phyloP scores from a whole-genome alignment of 2,888 invertebrate genomes.

The Eurytoma adleriae region DNA sequence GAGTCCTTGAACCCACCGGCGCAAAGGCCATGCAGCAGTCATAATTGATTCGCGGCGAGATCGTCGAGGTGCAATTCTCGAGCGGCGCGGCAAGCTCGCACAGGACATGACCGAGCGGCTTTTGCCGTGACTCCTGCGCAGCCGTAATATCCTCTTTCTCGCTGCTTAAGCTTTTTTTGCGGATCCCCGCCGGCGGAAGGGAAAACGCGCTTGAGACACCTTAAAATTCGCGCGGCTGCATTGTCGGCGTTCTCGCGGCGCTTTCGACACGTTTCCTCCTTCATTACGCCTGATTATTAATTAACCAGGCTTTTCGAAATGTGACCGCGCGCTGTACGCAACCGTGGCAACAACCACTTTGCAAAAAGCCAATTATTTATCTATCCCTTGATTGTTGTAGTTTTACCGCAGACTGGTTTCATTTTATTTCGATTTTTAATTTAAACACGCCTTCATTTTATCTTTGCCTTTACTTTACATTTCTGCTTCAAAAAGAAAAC shows the following conservation, averaged over 20 bases:
- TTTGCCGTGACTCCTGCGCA: not conserved
- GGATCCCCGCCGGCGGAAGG: conserved; percentile 6
- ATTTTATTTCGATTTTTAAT: too few relatives aligned
- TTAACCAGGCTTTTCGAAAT: conserved; percentile 61
- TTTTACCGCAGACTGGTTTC: too few relatives aligned
- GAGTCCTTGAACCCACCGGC: conserved; percentile 17
- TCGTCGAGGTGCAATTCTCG: conserved; percentile 23
- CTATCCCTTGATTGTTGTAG: too few relatives aligned
- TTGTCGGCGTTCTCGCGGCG: not conserved
- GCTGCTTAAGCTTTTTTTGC: not conserved
- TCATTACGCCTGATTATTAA: conserved; percentile 65
- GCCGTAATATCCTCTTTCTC: too few relatives aligned
- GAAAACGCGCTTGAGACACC: conserved; percentile 28
- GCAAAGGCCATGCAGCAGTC: conserved; percentile 24
- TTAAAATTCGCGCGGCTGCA: too few relatives aligned
- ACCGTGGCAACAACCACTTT: too few relatives aligned
- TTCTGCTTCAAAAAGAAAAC: conserved; percentile 11
- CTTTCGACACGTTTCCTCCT: not conserved
- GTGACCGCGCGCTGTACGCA: not conserved
- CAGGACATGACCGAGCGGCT: conserved; percentile 52
- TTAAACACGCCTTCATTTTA: too few relatives aligned
- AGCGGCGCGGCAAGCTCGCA: not conserved
- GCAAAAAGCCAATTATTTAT: too few relatives aligned
- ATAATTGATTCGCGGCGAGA: conserved; percentile 40
- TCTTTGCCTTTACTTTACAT: not conserved